These are phyloP conservation scores for Leucozona laternaria DNA, from an alignment of 2,888 invertebrate genomes.

Conservation along the genomic window DNA sequence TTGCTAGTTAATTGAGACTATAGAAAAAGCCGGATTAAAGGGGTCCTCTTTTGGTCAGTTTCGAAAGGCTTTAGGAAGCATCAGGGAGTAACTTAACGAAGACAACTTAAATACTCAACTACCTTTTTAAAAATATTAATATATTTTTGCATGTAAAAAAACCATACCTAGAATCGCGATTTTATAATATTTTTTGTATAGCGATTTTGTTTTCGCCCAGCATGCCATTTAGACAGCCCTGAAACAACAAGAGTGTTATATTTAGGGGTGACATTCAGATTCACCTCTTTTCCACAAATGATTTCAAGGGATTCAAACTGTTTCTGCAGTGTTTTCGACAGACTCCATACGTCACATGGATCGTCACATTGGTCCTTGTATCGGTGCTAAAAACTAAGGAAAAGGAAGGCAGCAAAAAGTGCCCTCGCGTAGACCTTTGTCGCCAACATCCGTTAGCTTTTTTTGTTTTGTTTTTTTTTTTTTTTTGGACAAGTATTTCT, in stretches of 20 bases:
- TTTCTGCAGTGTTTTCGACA: constrained; percentile 58
- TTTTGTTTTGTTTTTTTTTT: constrained; percentile 4
- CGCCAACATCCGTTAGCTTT: constrained; percentile 50
- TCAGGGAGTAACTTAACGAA: no score
- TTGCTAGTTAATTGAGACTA: no score
- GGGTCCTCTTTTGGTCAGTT: no score
- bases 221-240: not conserved
- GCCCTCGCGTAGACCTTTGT: constrained; percentile 65
- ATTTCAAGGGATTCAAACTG: constrained; percentile 48
- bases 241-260: constrained; percentile 15
- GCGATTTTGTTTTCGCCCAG: not conserved
- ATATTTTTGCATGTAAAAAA: no score
- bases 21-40: no score
- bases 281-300: constrained; percentile 49
- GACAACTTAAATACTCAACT: no score
- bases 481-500: not conserved
- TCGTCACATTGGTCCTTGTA: constrained; percentile 29
- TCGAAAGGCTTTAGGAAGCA: no score
- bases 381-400: constrained; percentile 29
- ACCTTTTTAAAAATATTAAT: no score
- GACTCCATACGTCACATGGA: constrained; percentile 46
- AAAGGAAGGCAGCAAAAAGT: constrained; percentile 20
- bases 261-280: constrained; percentile 46
- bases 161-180: no score
- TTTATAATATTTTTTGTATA: not conserved